A percentile compares a stretch with the other conserved stretches of the same genome.
Evolutionary conservation across 2,797 vertebrate genomes (phyloP).

Genomic region (Okamejei kenojei): DNA sequence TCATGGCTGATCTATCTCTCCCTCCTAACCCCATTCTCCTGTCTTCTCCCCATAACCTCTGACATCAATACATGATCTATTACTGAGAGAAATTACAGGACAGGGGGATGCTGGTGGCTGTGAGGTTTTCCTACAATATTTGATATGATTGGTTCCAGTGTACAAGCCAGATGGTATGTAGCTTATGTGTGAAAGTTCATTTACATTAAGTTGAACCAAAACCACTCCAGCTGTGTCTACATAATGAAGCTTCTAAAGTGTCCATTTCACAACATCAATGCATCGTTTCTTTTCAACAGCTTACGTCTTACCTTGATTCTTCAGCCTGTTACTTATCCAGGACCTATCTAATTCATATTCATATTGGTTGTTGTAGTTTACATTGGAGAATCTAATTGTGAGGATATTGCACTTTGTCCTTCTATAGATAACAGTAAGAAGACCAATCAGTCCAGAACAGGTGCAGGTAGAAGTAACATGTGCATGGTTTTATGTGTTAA

Average conservation of each 20-base stretch:
- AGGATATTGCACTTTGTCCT: too few species aligned
- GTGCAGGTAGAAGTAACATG: too few species aligned
- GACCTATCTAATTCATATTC: background rate
- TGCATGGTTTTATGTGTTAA: too few species aligned
- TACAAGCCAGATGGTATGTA: background rate
- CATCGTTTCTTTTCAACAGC: background rate
- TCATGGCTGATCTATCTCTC: too few species aligned
- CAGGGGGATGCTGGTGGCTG: background rate
- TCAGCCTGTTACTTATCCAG: background rate
- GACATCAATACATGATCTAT: too few species aligned
- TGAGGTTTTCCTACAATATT: background rate
- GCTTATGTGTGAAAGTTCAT: background rate
- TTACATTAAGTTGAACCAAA: background rate
- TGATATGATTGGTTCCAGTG: background rate
- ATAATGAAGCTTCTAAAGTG: background rate
- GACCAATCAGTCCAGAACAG: too few species aligned
- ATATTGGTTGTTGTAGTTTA: background rate
- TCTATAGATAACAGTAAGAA: too few species aligned
- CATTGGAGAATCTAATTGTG: too few species aligned
- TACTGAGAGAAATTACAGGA: background rate
- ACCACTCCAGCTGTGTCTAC: background rate
- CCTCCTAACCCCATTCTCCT: too few species aligned
- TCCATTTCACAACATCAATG: background rate
- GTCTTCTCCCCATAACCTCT: too few species aligned
- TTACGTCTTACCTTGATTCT: background rate